Evolutionary conservation across 2,888 invertebrate species (phyloP), one percentile per base, ranked within the genome.

Genomic region (Matsumyia berberina): DNA sequence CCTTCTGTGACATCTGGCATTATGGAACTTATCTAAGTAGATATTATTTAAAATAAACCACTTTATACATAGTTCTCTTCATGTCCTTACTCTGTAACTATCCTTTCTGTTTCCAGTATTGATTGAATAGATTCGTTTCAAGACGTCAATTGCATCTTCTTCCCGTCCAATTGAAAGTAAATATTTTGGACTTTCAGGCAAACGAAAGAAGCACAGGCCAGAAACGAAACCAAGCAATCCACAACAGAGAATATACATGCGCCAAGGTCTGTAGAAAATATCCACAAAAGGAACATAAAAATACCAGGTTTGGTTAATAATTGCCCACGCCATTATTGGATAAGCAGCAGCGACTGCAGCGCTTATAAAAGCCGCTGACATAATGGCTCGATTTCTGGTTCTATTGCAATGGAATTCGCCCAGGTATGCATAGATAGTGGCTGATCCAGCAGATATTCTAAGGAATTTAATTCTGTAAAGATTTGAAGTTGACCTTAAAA

Each of bases 391-490:
- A 17, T 93, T 92, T n/a, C 93, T 90, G 49, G 90, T 89, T 69
- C 88, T 88, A 17, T 91, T 88, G 76, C 92, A 90, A 83, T 93
- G 93, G 86, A 93, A 93, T 89, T 93, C 93, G 1, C 93, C 93
- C 9, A 92, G 89, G 87, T 93, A 93, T 4, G 93, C 93, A 86
- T 92, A 93, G 6, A 93, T 90, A 12, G 92, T 92, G 0, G 93
- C 92, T 4, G 93, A 92, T n/a, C 93, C 90, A 15, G 92, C 93
- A 3, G 90, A 90, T 31, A 91, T 87, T 53, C 91, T 91, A 7
- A 15, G 31, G 1, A 0, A 37, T n/a, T 33, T 1, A 51, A 6
- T 6, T 12, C 51, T 24, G 1, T 4, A 3, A 19, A 46, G 46
- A 6, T 19, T 19, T 19, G 2, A 46, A 19, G 9, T 15, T 19